phyloP scores from a whole-genome alignment of 2,113 vertebrate genomes.

The Crotalus tigris region DNA sequence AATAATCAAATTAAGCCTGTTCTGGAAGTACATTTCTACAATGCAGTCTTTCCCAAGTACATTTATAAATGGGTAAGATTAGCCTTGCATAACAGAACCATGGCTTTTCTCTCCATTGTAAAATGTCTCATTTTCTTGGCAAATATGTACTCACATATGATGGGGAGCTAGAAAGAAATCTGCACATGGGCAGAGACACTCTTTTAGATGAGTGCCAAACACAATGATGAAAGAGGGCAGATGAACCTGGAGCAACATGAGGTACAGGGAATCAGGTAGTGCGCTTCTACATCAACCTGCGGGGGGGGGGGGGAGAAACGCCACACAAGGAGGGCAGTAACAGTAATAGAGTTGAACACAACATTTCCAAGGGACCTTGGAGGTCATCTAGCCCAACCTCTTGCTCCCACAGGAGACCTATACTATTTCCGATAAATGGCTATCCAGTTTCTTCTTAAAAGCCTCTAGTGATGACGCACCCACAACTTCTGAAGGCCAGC shows the following conservation, averaged over 20 bases:
- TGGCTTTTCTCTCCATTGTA: background rate
- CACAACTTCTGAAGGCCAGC: too few relatives aligned
- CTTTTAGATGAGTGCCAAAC: background rate
- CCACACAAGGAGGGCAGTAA: background rate
- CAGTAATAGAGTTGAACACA: too few relatives aligned
- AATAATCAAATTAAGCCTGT: too few relatives aligned
- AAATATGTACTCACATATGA: background rate
- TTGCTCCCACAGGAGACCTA: too few relatives aligned
- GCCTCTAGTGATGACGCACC: too few relatives aligned
- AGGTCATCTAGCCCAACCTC: too few relatives aligned
- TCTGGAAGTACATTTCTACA: background rate
- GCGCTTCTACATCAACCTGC: background rate
- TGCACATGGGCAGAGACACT: background rate
- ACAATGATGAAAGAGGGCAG: background rate
- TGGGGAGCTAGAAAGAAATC: background rate
- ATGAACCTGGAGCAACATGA: background rate
- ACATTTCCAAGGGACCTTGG: too few relatives aligned
- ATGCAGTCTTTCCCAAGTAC: background rate
- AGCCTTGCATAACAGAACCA: background rate
- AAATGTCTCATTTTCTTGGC: too few relatives aligned
- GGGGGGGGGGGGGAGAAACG: fast-evolving
- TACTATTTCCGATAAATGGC: too few relatives aligned
- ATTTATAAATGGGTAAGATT: background rate
- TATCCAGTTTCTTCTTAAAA: too few relatives aligned
- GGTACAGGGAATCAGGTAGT: background rate